These are phyloP conservation scores for Apis dorsata DNA, from an alignment of 1,140 invertebrate species.

Conservation along the genomic window DNA sequence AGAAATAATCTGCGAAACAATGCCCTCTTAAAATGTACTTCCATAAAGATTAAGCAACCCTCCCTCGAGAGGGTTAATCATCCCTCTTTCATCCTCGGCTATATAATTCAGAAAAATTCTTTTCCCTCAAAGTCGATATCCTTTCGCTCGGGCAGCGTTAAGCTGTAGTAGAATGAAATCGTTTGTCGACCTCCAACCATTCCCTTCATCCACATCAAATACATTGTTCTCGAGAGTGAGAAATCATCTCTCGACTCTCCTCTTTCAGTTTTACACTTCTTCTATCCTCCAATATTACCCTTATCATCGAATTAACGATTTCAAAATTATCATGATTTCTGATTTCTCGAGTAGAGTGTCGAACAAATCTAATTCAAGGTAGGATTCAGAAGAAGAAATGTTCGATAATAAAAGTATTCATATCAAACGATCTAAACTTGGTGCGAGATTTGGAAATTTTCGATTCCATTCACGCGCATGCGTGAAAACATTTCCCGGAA, in stretches of 20 bases:
- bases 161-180: neutral
- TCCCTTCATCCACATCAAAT: neutral
- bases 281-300: no score
- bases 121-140: neutral
- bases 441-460: neutral
- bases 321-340: no score
- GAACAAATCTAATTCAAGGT: neutral
- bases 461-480: neutral
- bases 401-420: no score
- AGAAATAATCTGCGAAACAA: slow-evolving; percentile 1
- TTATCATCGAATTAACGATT: no score
- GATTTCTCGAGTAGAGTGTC: no score
- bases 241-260: no score
- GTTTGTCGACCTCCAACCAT: neutral
- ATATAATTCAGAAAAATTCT: neutral
- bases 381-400: no score
- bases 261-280: no score
- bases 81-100: neutral
- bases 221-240: no score
- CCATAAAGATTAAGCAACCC: neutral
- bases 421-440: no score
- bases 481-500: slow-evolving; percentile 13
- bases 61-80: neutral
- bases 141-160: neutral
- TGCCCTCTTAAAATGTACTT: slow-evolving; percentile 6